A percentile compares a stretch with the other conserved stretches of the same genome.
phyloP scores from a whole-genome alignment of 2,888 invertebrate genomes.

The Andrena hattorfiana region DNA sequence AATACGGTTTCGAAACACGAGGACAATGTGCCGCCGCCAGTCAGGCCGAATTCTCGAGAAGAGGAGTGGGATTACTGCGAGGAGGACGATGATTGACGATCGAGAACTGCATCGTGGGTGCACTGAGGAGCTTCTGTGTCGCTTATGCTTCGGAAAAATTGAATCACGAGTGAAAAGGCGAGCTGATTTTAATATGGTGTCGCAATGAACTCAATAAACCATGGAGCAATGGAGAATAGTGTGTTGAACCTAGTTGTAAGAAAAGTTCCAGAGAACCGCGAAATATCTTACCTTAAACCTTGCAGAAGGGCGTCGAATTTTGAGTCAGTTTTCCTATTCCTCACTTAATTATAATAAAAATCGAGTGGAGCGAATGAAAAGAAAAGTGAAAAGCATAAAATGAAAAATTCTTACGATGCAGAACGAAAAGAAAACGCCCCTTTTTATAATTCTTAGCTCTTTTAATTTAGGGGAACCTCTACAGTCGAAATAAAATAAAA shows the following conservation, averaged over 20 bases:
- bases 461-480: conserved; percentile 19
- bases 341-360: conserved; percentile 11
- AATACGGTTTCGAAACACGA: background rate
- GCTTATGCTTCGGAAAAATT: background rate
- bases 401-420: background rate
- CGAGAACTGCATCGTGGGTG: background rate
- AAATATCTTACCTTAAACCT: conserved; percentile 1
- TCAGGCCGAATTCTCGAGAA: conserved; percentile 33
- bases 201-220: background rate
- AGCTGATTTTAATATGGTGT: background rate
- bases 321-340: conserved; percentile 31
- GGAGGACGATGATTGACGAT: conserved; percentile 37
- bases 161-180: background rate
- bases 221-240: background rate
- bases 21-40: background rate
- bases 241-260: too few relatives aligned
- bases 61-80: conserved; percentile 74
- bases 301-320: background rate
- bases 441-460: conserved; percentile 24
- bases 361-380: background rate
- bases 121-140: background rate
- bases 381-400: background rate
- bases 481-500: background rate
- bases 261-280: background rate
- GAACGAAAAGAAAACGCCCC: conserved; percentile 21